Percentiles rank a stretch among this genome's conserved stretches.
These are phyloP conservation scores for Caranx melampygus DNA, from an alignment of 2,113 vertebrate genomes.

Conservation along the genomic window DNA sequence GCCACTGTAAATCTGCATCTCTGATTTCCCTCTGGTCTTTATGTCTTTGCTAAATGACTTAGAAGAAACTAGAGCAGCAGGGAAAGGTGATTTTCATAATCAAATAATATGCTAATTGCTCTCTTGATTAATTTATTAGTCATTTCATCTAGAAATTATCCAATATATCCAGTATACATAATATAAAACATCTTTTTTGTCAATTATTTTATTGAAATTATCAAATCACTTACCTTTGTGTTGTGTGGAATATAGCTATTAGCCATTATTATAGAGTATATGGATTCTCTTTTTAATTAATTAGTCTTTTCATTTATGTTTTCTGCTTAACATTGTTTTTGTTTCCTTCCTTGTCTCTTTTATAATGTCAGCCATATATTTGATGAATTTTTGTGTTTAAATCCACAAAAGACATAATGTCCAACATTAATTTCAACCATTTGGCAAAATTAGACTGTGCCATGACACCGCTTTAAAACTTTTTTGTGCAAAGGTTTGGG, in stretches of 20 bases:
- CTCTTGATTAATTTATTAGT: background rate
- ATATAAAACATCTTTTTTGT: no score
- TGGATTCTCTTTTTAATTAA: background rate
- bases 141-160: background rate
- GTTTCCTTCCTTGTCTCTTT: background rate
- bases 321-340: background rate
- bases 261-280: background rate
- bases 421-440: no score
- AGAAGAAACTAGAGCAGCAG: background rate
- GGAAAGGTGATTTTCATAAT: background rate
- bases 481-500: background rate
- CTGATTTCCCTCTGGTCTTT: conserved; percentile 4
- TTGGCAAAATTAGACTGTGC: background rate
- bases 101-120: background rate
- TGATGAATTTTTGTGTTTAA: background rate
- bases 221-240: background rate
- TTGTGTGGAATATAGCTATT: background rate
- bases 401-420: background rate
- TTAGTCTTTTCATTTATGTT: background rate
- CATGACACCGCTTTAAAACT: background rate
- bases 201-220: no score
- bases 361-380: background rate
- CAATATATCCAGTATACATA: no score
- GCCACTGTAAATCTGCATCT: background rate
- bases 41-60: background rate